A percentile compares a stretch with the other conserved stretches of the same genome.
Conservation (phyloP, 2,113 vertebrate genomes). For the Ascaphus truei region DNA sequence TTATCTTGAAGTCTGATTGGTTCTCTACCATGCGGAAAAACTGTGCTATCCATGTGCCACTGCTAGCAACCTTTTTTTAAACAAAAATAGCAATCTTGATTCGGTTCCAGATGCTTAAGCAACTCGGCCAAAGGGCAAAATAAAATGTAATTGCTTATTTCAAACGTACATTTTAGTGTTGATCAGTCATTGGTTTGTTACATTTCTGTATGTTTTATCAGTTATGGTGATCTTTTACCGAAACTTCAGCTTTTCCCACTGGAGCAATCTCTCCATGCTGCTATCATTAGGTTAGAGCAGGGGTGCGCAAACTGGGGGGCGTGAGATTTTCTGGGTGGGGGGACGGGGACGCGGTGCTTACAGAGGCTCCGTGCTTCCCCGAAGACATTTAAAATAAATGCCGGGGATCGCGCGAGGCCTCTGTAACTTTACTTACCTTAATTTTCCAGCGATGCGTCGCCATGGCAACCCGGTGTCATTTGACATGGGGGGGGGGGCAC, state of each 20-base stretch:
- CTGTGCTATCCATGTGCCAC: not conserved
- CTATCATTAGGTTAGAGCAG: not conserved
- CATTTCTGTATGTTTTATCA: not conserved
- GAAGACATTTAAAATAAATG: no score
- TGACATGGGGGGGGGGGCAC: no score
- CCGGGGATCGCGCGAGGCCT: no score
- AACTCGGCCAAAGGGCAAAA: not conserved
- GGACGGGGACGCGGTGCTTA: no score
- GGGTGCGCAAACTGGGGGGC: no score
- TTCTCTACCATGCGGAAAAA: no score
- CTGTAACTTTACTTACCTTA: no score
- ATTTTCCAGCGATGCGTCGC: no score
- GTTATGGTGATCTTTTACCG: not conserved
- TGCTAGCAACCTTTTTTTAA: not conserved
- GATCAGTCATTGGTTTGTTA: not conserved
- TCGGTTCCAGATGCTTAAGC: constrained; percentile 3
- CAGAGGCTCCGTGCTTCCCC: no score
- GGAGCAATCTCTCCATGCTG: not conserved
- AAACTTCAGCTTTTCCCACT: not conserved
- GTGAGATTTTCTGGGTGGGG: no score
- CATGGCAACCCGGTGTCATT: no score
- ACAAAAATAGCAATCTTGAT: not conserved
- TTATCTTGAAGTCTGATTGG: not conserved
- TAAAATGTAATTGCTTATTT: not conserved
- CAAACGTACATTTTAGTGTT: not conserved